phyloP scores from a whole-genome alignment of 2,797 vertebrate species.

The Trichosurus vulpecula region DNA sequence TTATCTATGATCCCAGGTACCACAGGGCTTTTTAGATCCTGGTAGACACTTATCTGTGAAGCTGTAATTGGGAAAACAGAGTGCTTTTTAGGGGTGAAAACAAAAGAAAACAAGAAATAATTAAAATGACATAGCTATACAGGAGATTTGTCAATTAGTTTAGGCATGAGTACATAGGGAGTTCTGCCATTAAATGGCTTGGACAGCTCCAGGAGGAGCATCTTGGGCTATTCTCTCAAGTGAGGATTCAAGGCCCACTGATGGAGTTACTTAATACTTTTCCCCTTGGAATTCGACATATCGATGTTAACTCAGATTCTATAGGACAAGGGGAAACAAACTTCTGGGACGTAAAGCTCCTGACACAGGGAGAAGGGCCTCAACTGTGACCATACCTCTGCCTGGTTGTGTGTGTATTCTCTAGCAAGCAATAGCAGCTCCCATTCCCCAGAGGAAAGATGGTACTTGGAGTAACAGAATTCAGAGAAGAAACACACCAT shows the following conservation, averaged over 20 bases:
- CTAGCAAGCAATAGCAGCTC: background rate
- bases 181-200: background rate
- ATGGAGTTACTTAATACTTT: background rate
- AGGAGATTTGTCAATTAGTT: background rate
- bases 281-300: background rate
- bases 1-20: background rate
- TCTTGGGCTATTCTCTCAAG: background rate
- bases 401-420: background rate
- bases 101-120: background rate
- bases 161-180: background rate
- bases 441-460: background rate
- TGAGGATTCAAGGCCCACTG: background rate
- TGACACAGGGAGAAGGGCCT: background rate
- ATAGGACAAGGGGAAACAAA: background rate
- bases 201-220: background rate
- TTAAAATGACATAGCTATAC: background rate
- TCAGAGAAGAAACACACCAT: background rate
- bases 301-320: background rate
- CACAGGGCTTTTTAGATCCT: background rate
- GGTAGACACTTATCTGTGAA: background rate
- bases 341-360: background rate
- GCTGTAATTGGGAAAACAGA: background rate
- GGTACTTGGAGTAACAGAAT: background rate
- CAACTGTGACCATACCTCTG: background rate
- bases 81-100: background rate